These are phyloP conservation scores for Sphaerolaimus hirsutus DNA, from an alignment of 2,888 invertebrate species.

Conservation along the genomic window DNA sequence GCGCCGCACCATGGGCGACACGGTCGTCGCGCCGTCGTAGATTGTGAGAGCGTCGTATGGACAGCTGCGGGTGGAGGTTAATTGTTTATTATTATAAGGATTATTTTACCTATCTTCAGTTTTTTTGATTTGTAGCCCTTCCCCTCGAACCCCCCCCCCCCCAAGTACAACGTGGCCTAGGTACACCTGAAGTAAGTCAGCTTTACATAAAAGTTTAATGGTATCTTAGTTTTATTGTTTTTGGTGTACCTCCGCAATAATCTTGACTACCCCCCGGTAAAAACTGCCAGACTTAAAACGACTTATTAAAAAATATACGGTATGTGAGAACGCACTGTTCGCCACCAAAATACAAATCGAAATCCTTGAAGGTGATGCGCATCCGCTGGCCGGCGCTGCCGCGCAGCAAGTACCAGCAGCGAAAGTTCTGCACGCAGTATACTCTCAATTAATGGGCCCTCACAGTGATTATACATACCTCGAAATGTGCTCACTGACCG, in stretches of 20 bases:
- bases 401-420: constrained; percentile 43
- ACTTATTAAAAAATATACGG: constrained; percentile 1
- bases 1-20: constrained; percentile 38
- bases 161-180: too few species aligned
- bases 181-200: too few species aligned
- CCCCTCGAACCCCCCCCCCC: too few species aligned
- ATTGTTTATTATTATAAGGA: too few species aligned
- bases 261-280: too few species aligned
- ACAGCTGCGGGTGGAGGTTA: too few species aligned
- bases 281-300: too few species aligned
- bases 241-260: too few species aligned
- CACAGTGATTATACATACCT: not conserved
- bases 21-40: constrained; percentile 71
- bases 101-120: too few species aligned
- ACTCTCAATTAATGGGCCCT: not conserved
- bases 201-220: too few species aligned
- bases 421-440: constrained; percentile 16
- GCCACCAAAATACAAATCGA: constrained; percentile 91
- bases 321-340: constrained; percentile 54
- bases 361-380: constrained; percentile 81
- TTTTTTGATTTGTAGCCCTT: too few species aligned
- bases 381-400: constrained; percentile 70
- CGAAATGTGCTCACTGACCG: constrained; percentile 3
- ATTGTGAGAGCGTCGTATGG: constrained; percentile 93
- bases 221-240: too few species aligned